Conservation (phyloP, 2,888 invertebrate species). For the Platycheirus albimanus region DNA sequence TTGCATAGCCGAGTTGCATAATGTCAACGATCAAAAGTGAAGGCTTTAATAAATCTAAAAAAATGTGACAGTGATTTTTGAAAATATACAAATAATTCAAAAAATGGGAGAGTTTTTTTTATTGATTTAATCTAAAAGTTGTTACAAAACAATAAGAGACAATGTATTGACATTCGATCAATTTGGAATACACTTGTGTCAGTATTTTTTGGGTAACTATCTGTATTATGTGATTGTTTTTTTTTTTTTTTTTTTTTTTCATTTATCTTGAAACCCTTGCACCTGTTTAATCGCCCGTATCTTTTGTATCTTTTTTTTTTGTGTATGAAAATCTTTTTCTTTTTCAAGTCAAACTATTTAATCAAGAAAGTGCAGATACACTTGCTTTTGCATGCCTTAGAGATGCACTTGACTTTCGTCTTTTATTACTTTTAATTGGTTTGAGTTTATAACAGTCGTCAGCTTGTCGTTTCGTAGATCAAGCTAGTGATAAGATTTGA, state of each 20-base stretch:
- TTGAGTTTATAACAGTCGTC: slow-evolving; percentile 42
- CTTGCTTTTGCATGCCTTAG: slow-evolving; percentile 14
- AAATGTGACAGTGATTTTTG: slow-evolving; percentile 51
- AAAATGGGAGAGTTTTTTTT: slow-evolving; percentile 2
- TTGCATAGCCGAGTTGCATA: slow-evolving; percentile 64
- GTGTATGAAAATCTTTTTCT: background rate
- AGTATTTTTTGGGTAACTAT: slow-evolving; percentile 58
- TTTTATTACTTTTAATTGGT: slow-evolving; percentile 67
- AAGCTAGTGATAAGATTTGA: background rate
- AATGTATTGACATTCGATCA: slow-evolving; percentile 13
- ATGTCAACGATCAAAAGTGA: slow-evolving; percentile 63
- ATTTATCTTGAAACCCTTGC: slow-evolving; percentile 8
- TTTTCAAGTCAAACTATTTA: slow-evolving; percentile 22
- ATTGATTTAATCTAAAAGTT: background rate
- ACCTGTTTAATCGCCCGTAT: slow-evolving; percentile 20
- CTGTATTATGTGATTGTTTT: slow-evolving; percentile 54
- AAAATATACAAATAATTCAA: slow-evolving; percentile 9
- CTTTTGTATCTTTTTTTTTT: background rate
- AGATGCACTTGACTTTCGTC: slow-evolving; percentile 65
- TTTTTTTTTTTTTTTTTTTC: no score
- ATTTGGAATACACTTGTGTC: slow-evolving; percentile 39
- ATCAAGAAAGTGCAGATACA: slow-evolving; percentile 35
- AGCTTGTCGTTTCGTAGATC: slow-evolving; percentile 16
- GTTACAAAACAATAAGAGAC: background rate
- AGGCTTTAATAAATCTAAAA: slow-evolving; percentile 41